These are phyloP conservation scores for Centropus bengalensis DNA, from an alignment of 2,113 vertebrate species.

Conservation along the genomic window DNA sequence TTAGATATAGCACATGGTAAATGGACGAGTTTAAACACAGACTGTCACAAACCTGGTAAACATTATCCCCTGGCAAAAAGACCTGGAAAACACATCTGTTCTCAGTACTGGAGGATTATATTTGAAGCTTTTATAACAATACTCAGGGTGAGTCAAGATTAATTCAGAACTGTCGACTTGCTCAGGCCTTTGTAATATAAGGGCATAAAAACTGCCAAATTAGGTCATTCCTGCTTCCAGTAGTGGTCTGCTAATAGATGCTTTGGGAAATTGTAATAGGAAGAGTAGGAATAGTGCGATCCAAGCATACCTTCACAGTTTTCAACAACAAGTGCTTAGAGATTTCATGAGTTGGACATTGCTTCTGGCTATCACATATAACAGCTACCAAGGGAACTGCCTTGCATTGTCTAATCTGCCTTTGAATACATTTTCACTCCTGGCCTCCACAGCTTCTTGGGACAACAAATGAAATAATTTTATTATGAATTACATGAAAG, in stretches of 20 bases:
- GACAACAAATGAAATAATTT: not conserved
- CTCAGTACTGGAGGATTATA: not conserved
- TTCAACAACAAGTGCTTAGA: not conserved
- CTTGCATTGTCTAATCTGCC: not conserved
- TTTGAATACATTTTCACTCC: not conserved
- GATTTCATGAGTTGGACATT: not conserved
- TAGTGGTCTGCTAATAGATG: not conserved
- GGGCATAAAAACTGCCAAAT: not conserved
- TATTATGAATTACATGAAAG: not conserved
- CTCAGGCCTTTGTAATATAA: not conserved
- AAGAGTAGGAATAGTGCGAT: not conserved
- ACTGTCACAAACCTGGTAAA: not conserved
- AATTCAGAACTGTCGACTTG: not conserved
- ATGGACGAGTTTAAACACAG: not conserved
- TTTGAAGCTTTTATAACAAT: not conserved
- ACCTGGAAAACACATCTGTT: not conserved
- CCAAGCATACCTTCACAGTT: not conserved
- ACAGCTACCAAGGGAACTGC: not conserved
- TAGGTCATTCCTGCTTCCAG: not conserved
- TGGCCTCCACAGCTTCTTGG: not conserved
- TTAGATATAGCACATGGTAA: not conserved
- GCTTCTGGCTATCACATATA: not conserved
- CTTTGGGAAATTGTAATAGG: not conserved
- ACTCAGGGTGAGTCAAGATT: not conserved
- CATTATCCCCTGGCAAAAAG: not conserved